These are phyloP conservation scores for Rapana venosa DNA, from an alignment of 2,888 invertebrate species.

Conservation along the genomic window DNA sequence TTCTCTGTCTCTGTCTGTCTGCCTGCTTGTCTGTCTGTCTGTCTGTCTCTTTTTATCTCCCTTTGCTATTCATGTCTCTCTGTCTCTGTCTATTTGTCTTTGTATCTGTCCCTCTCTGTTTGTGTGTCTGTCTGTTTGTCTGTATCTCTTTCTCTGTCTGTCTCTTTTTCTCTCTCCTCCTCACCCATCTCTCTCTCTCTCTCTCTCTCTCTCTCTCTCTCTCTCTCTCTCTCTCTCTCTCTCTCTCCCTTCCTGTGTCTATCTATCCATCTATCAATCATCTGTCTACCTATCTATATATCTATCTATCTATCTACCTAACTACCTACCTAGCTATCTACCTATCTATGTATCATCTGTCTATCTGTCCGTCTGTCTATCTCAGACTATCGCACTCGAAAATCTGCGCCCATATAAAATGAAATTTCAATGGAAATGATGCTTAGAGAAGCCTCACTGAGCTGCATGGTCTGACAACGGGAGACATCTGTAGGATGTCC, in stretches of 20 bases:
- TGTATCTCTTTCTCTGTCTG: background rate
- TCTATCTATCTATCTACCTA: background rate
- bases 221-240: slow-evolving; percentile 6
- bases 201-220: background rate
- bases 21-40: background rate
- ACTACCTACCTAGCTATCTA: background rate
- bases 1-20: background rate
- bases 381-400: no score
- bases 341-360: background rate
- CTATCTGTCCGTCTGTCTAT: background rate
- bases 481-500: no score
- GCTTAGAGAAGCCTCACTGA: no score
- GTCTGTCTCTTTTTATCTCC: background rate
- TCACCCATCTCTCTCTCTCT: background rate
- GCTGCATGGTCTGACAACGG: no score
- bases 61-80: background rate
- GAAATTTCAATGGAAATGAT: no score
- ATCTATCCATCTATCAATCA: background rate
- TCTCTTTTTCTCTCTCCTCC: background rate
- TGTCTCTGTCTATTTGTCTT: background rate
- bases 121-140: no score
- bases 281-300: background rate
- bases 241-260: background rate
- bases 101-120: background rate
- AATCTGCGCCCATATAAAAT: no score